Base-by-base conservation (phyloP, 2,888 invertebrate species). In the Euzophera pinguis region DNA sequence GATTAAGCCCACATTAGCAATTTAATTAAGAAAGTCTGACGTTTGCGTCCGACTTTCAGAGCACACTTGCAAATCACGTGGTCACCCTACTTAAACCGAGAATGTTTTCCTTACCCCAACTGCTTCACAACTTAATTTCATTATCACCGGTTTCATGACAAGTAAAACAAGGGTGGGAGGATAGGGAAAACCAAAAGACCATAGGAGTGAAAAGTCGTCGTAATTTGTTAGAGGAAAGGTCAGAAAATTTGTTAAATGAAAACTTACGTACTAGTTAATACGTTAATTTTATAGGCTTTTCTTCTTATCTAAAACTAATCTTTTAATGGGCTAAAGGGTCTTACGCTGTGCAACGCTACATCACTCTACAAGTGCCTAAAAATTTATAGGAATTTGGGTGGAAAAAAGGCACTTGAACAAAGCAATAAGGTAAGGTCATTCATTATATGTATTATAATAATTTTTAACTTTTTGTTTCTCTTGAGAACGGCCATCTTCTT, bases 211-310 rank as follows among this genome's bases (percentile, higher is more conserved):
- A 71, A 73, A 65, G 61, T 56, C 63, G 68, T 60, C 58, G 12
- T 55, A 66, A 65, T 65, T 60, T 60, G 55, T 52, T 58, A 63
- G 64, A 69, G 67, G 58, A 62, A 67, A 64, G 65, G 65, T 63
- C 62, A 65, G 53, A n/a, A 58, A 61, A 52, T 64, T 22, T 22
- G 13, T 1, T 38, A 38, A 5, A 45, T 52, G 53, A 57, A 62
- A 62, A 62, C 5, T 1, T 38, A 35, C 13, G 13, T 38, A 22
- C 22, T 22, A 22, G 22, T 22, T n/a, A n/a, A n/a, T n/a, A n/a
- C n/a, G n/a, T n/a, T n/a, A n/a, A n/a, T n/a, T n/a, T n/a, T n/a
- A n/a, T n/a, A n/a, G n/a, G n/a, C n/a, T n/a, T n/a, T n/a, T n/a
- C n/a, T n/a, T n/a, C n/a, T n/a, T n/a, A n/a, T n/a, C n/a, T n/a